Percentiles rank a stretch among this genome's conserved stretches.
These are phyloP conservation scores for Eubasilissa splendida DNA, from an alignment of 2,888 invertebrate genomes.

Conservation along the genomic window DNA sequence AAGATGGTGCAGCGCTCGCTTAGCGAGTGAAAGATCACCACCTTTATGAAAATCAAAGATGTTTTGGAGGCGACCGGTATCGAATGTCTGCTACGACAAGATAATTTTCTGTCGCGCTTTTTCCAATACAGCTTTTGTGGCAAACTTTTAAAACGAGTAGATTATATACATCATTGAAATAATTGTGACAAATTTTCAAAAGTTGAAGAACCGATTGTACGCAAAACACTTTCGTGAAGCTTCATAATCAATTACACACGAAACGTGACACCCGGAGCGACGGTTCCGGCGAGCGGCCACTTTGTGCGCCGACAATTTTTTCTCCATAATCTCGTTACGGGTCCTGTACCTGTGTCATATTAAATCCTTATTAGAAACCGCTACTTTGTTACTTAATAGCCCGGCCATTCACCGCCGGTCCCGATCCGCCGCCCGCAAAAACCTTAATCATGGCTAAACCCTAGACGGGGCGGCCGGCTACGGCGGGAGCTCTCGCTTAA, in stretches of 20 bases:
- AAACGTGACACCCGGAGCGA: slow-evolving; percentile 56
- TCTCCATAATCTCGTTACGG: slow-evolving; percentile 45
- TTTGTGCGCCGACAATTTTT: slow-evolving; percentile 42
- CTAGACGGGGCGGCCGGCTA: not conserved
- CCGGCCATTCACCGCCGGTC: slow-evolving; percentile 13
- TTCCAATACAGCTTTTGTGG: too few relatives aligned
- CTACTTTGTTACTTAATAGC: slow-evolving; percentile 47
- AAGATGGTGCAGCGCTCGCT: too few relatives aligned
- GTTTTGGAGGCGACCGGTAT: too few relatives aligned
- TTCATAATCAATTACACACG: slow-evolving; percentile 55
- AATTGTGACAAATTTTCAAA: not conserved
- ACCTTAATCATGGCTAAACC: slow-evolving; percentile 43
- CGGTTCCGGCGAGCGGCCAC: slow-evolving; percentile 20
- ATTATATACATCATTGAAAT: too few relatives aligned
- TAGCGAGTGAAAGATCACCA: too few relatives aligned
- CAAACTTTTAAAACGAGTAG: too few relatives aligned
- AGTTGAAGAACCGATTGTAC: slow-evolving; percentile 30
- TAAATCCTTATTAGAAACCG: slow-evolving; percentile 56
- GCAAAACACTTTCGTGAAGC: slow-evolving; percentile 49
- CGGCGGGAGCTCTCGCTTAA: slow-evolving; percentile 18
- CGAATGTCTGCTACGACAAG: too few relatives aligned
- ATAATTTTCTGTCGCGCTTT: too few relatives aligned
- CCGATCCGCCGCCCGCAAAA: slow-evolving; percentile 37
- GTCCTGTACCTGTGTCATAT: slow-evolving; percentile 54
- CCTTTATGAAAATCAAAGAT: too few relatives aligned